phyloP scores from a whole-genome alignment of 2,113 vertebrate species.

The Oncorhynchus mykiss region DNA sequence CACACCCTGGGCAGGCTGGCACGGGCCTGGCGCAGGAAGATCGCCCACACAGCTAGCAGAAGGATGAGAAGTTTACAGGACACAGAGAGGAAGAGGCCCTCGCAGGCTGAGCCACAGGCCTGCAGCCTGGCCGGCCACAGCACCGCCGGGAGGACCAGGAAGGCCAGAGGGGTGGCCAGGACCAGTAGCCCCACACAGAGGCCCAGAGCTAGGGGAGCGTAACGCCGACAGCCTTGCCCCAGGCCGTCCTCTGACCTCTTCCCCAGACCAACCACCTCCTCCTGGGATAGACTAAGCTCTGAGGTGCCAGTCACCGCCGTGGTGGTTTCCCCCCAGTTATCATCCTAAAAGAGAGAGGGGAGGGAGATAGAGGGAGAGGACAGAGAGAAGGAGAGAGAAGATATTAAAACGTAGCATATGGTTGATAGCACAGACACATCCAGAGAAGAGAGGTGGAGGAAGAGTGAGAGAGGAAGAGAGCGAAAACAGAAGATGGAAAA shows the following conservation, averaged over 20 bases:
- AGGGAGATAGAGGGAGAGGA: neutral
- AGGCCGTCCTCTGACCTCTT: slow-evolving; percentile 82
- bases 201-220: slow-evolving; percentile 81
- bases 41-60: slow-evolving; percentile 88
- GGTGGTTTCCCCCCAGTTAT: slow-evolving; percentile 94
- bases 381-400: neutral
- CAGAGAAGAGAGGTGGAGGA: neutral
- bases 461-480: neutral
- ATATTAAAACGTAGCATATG: neutral
- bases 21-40: slow-evolving; percentile 84
- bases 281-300: slow-evolving; percentile 89
- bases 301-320: slow-evolving; percentile 91
- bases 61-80: slow-evolving; percentile 95
- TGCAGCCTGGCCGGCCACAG: slow-evolving; percentile 88
- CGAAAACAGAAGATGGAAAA: neutral
- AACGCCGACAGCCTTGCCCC: slow-evolving; percentile 80
- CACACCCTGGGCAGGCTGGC: slow-evolving; percentile 85
- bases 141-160: slow-evolving; percentile 86
- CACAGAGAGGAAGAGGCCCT: slow-evolving; percentile 94
- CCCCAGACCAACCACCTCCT: slow-evolving; percentile 85
- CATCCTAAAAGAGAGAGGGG: slow-evolving; percentile 74
- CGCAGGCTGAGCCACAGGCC: slow-evolving; percentile 87
- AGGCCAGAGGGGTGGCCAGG: slow-evolving; percentile 87
- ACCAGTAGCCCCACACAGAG: slow-evolving; percentile 82
- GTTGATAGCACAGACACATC: neutral